phyloP scores from a whole-genome alignment of 2,797 vertebrate genomes.

The Semotilus atromaculatus region DNA sequence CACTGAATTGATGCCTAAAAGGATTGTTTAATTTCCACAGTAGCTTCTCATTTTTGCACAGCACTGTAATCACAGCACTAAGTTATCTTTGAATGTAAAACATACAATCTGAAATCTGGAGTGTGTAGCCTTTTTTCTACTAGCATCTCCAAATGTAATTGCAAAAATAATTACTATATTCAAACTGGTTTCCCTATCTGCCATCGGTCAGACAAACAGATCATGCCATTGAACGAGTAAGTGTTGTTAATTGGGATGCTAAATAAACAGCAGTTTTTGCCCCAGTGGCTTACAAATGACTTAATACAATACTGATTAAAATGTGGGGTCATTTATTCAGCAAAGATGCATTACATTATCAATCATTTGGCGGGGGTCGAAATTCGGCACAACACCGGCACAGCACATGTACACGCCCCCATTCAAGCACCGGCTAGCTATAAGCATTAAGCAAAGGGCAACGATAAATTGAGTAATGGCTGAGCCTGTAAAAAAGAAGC shows the following conservation, averaged over 20 bases:
- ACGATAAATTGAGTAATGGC: no score
- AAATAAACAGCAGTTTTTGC: neutral
- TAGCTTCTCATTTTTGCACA: constrained; percentile 48
- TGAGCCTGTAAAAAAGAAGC: no score
- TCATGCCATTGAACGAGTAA: neutral
- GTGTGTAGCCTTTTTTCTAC: neutral
- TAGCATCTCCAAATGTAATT: neutral
- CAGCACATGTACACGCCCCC: no score
- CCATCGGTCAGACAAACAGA: neutral
- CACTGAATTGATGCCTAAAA: constrained; percentile 34
- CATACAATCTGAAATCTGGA: constrained; percentile 27
- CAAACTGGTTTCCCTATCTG: neutral
- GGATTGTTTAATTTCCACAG: constrained; percentile 40
- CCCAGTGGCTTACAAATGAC: neutral
- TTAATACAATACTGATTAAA: neutral
- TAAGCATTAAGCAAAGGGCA: no score
- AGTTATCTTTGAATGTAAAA: constrained; percentile 46
- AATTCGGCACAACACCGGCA: no score
- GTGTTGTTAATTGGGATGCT: neutral
- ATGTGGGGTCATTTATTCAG: neutral
- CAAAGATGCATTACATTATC: neutral
- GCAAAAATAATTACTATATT: neutral
- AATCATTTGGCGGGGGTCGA: no score
- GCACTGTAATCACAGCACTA: constrained; percentile 16
- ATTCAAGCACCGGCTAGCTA: no score